phyloP scores from a whole-genome alignment of 2,113 vertebrate genomes.

The Psittacula cyanocephala region DNA sequence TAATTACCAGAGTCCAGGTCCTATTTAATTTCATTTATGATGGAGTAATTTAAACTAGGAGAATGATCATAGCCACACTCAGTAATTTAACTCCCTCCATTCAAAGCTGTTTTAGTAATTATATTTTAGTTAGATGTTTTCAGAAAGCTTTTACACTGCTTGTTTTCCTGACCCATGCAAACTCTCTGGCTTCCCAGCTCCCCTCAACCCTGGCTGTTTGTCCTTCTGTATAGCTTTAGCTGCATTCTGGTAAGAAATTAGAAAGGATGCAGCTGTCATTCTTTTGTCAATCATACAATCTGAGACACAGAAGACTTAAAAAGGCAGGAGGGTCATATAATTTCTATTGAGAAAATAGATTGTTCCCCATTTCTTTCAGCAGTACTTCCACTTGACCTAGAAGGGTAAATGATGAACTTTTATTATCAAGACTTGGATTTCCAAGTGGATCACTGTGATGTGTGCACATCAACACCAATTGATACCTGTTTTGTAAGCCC shows the following conservation, averaged over 20 bases:
- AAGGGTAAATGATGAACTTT: neutral
- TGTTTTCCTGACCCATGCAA: neutral
- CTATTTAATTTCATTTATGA: slow-evolving; percentile 67
- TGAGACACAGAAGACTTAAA: neutral
- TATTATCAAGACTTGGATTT: neutral
- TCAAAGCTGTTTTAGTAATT: slow-evolving; percentile 66
- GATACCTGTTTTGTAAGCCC: neutral
- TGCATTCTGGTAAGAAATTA: slow-evolving; percentile 25
- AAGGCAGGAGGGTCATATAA: neutral
- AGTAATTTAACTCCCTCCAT: slow-evolving; percentile 36
- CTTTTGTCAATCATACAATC: slow-evolving; percentile 19
- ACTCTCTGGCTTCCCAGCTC: neutral
- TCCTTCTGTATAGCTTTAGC: neutral
- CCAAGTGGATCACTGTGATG: neutral
- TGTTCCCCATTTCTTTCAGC: neutral
- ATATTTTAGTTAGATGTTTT: slow-evolving; percentile 32
- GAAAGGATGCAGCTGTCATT: slow-evolving; percentile 10
- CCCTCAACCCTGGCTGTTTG: neutral
- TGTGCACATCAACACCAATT: neutral
- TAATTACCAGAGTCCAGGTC: slow-evolving; percentile 68
- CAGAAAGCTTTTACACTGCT: slow-evolving; percentile 12
- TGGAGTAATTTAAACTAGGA: slow-evolving; percentile 57
- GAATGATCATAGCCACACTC: slow-evolving; percentile 15
- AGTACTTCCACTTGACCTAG: neutral
- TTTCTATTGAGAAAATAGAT: neutral